Evolutionary conservation across 2,888 invertebrate species (phyloP).

Genomic region (Aphidius colemani): DNA sequence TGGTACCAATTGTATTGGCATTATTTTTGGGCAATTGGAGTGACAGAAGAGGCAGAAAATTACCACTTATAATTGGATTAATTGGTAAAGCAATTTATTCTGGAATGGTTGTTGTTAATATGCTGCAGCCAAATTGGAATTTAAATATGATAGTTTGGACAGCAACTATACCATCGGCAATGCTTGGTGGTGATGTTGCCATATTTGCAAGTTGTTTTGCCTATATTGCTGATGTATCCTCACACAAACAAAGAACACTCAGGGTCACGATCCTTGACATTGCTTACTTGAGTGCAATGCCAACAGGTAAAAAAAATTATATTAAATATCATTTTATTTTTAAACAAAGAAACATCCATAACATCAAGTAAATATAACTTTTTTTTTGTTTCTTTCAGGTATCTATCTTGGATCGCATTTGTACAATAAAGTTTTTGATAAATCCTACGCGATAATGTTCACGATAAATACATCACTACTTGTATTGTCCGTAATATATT

Average conservation of each 20-base stretch:
- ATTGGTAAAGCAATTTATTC: constrained; percentile 78
- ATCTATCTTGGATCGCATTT: constrained; percentile 63
- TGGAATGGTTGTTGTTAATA: constrained; percentile 74
- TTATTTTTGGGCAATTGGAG: constrained; percentile 83
- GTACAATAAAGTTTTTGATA: constrained; percentile 66
- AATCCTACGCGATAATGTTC: constrained; percentile 77
- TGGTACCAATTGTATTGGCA: constrained; percentile 76
- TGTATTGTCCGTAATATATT: constrained; percentile 68
- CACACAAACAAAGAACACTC: constrained; percentile 72
- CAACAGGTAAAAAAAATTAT: constrained; percentile 66
- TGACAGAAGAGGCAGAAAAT: constrained; percentile 77
- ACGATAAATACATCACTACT: constrained; percentile 70
- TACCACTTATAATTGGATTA: constrained; percentile 74
- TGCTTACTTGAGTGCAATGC: constrained; percentile 82
- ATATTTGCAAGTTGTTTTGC: constrained; percentile 80
- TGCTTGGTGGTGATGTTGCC: constrained; percentile 79
- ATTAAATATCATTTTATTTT: not conserved
- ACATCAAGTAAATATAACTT: too few relatives aligned
- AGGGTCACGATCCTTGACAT: constrained; percentile 82
- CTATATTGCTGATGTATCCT: constrained; percentile 80
- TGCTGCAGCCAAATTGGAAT: constrained; percentile 70
- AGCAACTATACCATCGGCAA: constrained; percentile 75
- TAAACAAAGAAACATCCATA: too few relatives aligned
- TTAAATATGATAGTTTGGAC: constrained; percentile 76
- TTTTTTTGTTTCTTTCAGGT: constrained; percentile 61